Evolutionary conservation across 2,113 vertebrate species (phyloP).

Genomic region (Ctenomys sociabilis): DNA sequence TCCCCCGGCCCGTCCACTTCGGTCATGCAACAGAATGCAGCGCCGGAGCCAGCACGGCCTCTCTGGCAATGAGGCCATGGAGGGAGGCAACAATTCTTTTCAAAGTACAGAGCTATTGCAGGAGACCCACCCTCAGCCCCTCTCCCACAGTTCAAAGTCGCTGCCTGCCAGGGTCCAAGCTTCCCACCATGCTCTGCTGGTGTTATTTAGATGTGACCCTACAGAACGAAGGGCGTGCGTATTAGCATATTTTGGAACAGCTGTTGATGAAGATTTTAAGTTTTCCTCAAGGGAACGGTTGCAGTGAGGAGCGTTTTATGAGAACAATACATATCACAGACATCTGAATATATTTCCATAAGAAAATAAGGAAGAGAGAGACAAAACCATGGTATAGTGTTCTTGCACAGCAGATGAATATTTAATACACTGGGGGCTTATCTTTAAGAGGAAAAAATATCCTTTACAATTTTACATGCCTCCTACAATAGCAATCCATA

Average conservation of each 20-base stretch:
- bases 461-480: conserved; percentile 37
- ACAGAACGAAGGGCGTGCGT: conserved; percentile 34
- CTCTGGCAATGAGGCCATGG: neutral
- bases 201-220: conserved; percentile 59
- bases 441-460: conserved; percentile 66
- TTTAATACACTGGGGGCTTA: conserved; percentile 56
- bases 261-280: conserved; percentile 77
- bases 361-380: conserved; percentile 52
- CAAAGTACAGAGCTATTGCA: neutral
- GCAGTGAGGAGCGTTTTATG: conserved; percentile 68
- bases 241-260: conserved; percentile 63
- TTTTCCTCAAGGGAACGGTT: conserved; percentile 74
- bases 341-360: conserved; percentile 65
- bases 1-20: neutral
- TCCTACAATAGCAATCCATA: conserved; percentile 57
- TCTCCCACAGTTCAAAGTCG: neutral
- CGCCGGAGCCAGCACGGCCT: neutral
- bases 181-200: neutral
- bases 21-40: neutral
- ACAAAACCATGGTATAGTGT: conserved; percentile 53
- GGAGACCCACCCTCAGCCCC: neutral
- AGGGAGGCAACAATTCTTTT: neutral
- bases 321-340: conserved; percentile 70
- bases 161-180: neutral
- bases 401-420: conserved; percentile 69